These are phyloP conservation scores for Dusona sp. DNA, from an alignment of 2,888 invertebrate genomes.

Conservation along the genomic window DNA sequence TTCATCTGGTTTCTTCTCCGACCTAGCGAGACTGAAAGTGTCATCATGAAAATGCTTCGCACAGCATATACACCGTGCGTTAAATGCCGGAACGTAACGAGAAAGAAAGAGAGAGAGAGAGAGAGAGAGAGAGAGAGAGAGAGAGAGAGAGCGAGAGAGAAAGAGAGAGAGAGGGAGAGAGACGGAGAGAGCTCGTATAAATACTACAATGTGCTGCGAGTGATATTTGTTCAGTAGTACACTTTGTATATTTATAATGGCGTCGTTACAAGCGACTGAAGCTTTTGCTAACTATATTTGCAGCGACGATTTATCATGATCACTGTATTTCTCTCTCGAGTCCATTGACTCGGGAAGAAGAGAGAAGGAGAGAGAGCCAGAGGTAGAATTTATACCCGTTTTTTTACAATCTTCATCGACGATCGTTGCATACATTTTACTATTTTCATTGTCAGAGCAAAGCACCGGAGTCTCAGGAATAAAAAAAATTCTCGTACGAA, in stretches of 20 bases:
- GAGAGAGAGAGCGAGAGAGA: no score
- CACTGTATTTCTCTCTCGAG: constrained; percentile 23
- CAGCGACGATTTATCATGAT: constrained; percentile 31
- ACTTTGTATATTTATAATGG: neutral
- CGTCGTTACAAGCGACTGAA: neutral
- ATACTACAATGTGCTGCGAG: neutral
- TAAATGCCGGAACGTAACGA: constrained; percentile 57
- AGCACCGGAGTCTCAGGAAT: neutral
- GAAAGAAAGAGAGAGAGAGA: neutral
- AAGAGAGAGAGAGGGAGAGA: constrained; percentile 6
- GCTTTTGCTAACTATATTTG: neutral
- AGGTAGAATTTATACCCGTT: neutral
- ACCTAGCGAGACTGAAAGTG: constrained; percentile 13
- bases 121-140: neutral
- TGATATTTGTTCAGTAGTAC: constrained; percentile 16
- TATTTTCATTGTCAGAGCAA: neutral
- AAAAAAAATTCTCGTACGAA: neutral
- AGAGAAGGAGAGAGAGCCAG: constrained; percentile 13
- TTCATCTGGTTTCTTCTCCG: neutral
- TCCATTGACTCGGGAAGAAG: constrained; percentile 46
- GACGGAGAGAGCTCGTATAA: constrained; percentile 19
- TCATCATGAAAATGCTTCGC: constrained; percentile 31
- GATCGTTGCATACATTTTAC: constrained; percentile 16
- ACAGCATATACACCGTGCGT: neutral
- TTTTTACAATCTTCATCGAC: constrained; percentile 8